phyloP scores from a whole-genome alignment of 1,140 invertebrate species.

The Ooceraea biroi region DNA sequence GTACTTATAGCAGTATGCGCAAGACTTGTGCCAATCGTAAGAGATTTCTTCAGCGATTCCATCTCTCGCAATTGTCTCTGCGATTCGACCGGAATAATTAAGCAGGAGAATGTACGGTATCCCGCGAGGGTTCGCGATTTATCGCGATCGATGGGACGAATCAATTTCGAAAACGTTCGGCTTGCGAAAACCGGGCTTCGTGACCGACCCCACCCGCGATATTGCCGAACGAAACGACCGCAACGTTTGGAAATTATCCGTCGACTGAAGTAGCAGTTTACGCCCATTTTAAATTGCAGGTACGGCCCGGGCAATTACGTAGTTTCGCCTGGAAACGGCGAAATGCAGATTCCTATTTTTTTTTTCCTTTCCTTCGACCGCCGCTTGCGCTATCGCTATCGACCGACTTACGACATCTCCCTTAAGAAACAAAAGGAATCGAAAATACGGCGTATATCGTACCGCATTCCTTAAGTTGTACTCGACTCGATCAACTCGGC shows the following conservation, averaged over 20 bases:
- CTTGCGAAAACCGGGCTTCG: slow-evolving; percentile 75
- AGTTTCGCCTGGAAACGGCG: slow-evolving; percentile 68
- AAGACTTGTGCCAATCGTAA: slow-evolving; percentile 6
- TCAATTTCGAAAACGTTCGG: slow-evolving; percentile 68
- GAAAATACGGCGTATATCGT: neutral
- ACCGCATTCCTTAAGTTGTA: neutral
- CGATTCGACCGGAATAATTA: slow-evolving; percentile 53
- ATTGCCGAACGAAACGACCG: slow-evolving; percentile 79
- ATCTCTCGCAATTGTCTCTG: slow-evolving; percentile 47
- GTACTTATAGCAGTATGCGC: neutral
- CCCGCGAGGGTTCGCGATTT: slow-evolving; percentile 14
- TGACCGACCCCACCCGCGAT: slow-evolving; percentile 78
- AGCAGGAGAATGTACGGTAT: slow-evolving; percentile 40
- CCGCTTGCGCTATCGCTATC: slow-evolving; percentile 24
- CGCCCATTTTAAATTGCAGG: slow-evolving; percentile 79
- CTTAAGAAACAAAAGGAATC: slow-evolving; percentile 19
- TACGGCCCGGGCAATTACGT: slow-evolving; percentile 74
- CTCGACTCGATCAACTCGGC: neutral
- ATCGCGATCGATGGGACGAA: slow-evolving; percentile 68
- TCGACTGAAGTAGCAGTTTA: slow-evolving; percentile 74
- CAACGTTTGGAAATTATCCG: slow-evolving; percentile 77
- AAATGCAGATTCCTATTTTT: slow-evolving; percentile 72
- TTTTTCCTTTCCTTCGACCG: slow-evolving; percentile 26
- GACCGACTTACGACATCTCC: slow-evolving; percentile 52
- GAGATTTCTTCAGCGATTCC: slow-evolving; percentile 26